phyloP scores from a whole-genome alignment of 2,113 vertebrate genomes.

The Alexandromys fortis region DNA sequence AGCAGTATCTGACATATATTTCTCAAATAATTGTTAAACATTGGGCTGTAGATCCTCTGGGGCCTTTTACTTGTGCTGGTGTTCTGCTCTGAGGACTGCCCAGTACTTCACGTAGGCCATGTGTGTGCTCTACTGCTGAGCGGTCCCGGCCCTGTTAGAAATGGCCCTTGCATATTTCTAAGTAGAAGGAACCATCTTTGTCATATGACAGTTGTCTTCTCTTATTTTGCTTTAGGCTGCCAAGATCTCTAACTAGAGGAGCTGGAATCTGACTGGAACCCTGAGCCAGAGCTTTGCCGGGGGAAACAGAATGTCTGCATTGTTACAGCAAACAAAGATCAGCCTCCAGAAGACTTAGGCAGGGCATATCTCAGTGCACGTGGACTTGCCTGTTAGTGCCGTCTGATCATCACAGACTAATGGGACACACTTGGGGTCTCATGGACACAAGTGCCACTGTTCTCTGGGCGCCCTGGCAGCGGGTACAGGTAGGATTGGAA shows the following conservation, averaged over 20 bases:
- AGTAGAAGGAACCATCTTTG: not conserved
- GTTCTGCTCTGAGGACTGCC: not conserved
- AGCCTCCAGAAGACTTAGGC: slow-evolving; percentile 49
- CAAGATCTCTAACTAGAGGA: not conserved
- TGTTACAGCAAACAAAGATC: slow-evolving; percentile 68
- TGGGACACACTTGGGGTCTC: slow-evolving; percentile 36
- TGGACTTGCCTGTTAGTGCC: slow-evolving; percentile 50
- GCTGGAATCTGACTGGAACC: slow-evolving; percentile 56
- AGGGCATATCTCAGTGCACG: slow-evolving; percentile 37
- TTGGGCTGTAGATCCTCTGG: not conserved
- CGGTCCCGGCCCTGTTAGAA: not conserved
- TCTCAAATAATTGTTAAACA: slow-evolving; percentile 30
- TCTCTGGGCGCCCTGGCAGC: slow-evolving; percentile 34
- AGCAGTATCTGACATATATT: not conserved
- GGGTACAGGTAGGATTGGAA: slow-evolving; percentile 62
- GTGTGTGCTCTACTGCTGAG: not conserved
- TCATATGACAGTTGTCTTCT: slow-evolving; percentile 29
- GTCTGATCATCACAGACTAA: slow-evolving; percentile 50
- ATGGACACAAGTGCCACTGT: slow-evolving; percentile 39
- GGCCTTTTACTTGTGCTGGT: not conserved
- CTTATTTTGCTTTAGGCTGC: slow-evolving; percentile 52
- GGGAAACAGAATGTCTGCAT: slow-evolving; percentile 62
- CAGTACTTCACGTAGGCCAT: not conserved
- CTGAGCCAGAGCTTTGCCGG: slow-evolving; percentile 33
- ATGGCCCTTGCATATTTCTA: not conserved